These are phyloP conservation scores for Philereme transversata DNA, from an alignment of 2,888 invertebrate species.

Conservation along the genomic window DNA sequence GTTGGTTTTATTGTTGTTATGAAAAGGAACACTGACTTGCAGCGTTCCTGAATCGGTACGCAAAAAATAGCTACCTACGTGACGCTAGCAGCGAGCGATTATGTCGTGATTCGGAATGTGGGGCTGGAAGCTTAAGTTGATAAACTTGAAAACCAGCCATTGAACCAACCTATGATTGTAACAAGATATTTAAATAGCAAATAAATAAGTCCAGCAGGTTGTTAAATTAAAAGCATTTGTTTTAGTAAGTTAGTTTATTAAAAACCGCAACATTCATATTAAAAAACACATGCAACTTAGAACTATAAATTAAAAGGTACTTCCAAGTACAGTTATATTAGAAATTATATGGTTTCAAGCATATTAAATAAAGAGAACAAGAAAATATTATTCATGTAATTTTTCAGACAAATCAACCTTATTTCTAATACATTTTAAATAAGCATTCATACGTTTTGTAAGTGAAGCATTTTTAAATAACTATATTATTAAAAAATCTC, in stretches of 20 bases:
- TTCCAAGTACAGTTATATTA: slow-evolving; percentile 23
- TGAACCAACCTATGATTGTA: too few species aligned
- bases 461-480: slow-evolving; percentile 20
- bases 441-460: slow-evolving; percentile 23
- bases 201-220: background rate
- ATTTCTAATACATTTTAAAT: slow-evolving; percentile 15
- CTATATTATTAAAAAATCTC: slow-evolving; percentile 1
- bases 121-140: too few species aligned
- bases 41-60: too few species aligned
- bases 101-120: too few species aligned
- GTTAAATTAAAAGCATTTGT: slow-evolving; percentile 18
- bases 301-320: slow-evolving; percentile 27
- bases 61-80: too few species aligned
- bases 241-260: slow-evolving; percentile 28
- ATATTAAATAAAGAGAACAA: background rate
- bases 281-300: slow-evolving; percentile 26
- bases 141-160: too few species aligned
- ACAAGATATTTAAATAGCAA: too few species aligned
- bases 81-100: too few species aligned
- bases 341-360: slow-evolving; percentile 6
- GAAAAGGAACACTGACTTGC: too few species aligned
- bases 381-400: slow-evolving; percentile 16
- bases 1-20: too few species aligned
- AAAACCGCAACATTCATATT: slow-evolving; percentile 28
- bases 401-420: slow-evolving; percentile 23